Base-by-base conservation (phyloP, 2,888 invertebrate species). In the Harpalus rubripes region DNA sequence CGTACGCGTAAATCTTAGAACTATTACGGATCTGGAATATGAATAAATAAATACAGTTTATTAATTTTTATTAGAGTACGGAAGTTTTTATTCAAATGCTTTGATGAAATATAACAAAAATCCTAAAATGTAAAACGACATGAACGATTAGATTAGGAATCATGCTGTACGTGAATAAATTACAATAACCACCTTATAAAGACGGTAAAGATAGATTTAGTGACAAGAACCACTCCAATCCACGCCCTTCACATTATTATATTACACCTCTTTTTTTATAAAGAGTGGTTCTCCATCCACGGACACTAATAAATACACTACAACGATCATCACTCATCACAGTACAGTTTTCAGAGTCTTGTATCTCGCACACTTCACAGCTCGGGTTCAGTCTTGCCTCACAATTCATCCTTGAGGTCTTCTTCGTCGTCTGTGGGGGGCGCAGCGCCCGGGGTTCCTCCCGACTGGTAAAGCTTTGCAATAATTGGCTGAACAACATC, bases 401-500 rank as follows among this genome's bases (percentile, higher is more conserved):
- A 97, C 93, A 97, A 94, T 92, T 97, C 97, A 91, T 97, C 97
- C 91, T 96, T 97, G 90, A 96, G 94, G 89, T 96, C 95, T 81
- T 94, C 95, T 0, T 95, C 95, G 0, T 94, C 94, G 18, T 94
- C 92, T 32, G 93, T 91, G 52, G 95, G 94, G 18, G 96, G 96
- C 16, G 96, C 96, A 12, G 94, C 94, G 26, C 96, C 96, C 12
- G 94, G 94, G 32, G 96, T 96, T 18, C 96, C 97, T 86, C 95
- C 93, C 32, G 96, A 96, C 90, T 98, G 97, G 92, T 99, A 99
- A 87, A 99, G 92, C 92, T 99, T 99, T 82, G 98, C 96, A 90
- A 99, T 97, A 90, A 99, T 99, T 7, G 99, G 99, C 90, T 99
- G 98, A 0, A 98, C 98, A 56, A 98, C 94, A 88, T 97, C 97